Evolutionary conservation across 2,797 vertebrate genomes (phyloP), one percentile per base, ranked within the genome.

Genomic region (Lacerta bilineata): DNA sequence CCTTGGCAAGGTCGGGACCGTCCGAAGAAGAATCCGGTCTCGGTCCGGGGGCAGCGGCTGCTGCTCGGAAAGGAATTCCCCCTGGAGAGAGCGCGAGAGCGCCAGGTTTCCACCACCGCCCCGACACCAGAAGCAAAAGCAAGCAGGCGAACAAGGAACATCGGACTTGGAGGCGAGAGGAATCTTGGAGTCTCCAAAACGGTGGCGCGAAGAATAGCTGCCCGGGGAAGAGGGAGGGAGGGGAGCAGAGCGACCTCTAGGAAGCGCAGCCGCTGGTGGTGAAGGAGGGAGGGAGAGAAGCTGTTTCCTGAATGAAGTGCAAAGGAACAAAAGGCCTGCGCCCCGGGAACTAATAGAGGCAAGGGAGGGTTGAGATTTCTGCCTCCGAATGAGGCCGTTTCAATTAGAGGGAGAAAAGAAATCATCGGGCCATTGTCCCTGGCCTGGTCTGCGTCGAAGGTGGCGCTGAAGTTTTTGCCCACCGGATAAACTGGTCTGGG

Each of bases 361-460:
- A 33, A 1, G 8, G 72, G 41, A 50, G n/a, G 36, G 43, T 33
- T 27, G 20, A 11, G 71, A 76, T 76, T 76, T 83, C 71, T 82
- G 69, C 43, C 41, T 36, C 13, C 8, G 43, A n/a, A n/a, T 33
- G 11, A 36, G 55, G 8, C 71, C 9, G n/a, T 50, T 36, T 88
- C 20, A 46, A 68, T 64, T 76, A 75, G 4, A 85, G 72, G 84
- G 72, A 43, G 25, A 41, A 76, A 85, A 41, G 84, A n/a, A 85
- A 85, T 85, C 72, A 36, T 13, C 9, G 69, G 39, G 39, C n/a
- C 50, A 64, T 36, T 81, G 80, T 36, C 55, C 69, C n/a, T 36
- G 20, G 23, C 27, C 66, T 69, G 50, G 13, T 69, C 25, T 27
- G 25, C 27, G 8, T 17, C 29, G 86, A 82, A 43, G n/a, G 55